Evolutionary conservation across 1,140 invertebrate species (phyloP), one percentile per base, ranked within the genome.

Genomic region (Diachasma alloeum): DNA sequence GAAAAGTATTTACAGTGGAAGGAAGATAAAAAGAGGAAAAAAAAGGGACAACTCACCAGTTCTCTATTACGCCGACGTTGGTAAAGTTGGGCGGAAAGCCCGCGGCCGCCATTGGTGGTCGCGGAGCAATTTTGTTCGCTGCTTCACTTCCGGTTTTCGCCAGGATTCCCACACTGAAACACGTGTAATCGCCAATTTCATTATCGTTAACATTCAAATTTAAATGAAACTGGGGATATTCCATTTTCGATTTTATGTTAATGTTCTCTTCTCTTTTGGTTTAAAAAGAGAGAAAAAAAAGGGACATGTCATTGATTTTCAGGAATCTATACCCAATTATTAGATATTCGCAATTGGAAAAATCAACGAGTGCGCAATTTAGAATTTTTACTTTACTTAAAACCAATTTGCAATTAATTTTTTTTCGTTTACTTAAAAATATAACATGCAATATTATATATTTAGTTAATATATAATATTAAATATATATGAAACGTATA

Each of bases 81-180:
- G 84, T 83, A 79, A 89, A 89, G 82, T 86, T 87, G 71, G 87
- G 86, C 71, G 87, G 87, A 83, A 89, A 89, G 82, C 87, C 88
- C 83, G 87, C 87, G 85, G 87, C 85, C 83, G 88, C 87, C 88
- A 89, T 89, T 81, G 85, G 82, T 82, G 79, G 75, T 85, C 79
- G 82, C 83, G 83, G 83, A 81, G 84, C 79, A 84, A 78, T 81
- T 81, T 81, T 82, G 71, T 70, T 82, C 72, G 77, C 81, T 80
- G 71, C 80, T 80, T 85, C 82, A 82, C 80, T 86, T 83, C 83
- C 78, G 78, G 78, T 81, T 66, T 81, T 83, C 79, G 79, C 78
- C 19, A 26, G 48, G 71, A 77, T 80, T 79, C 79, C 46, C 81
- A 79, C 74, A 80, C 85, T 87, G 80, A 10, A 87, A 87, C 68